Percentiles rank a stretch among this genome's conserved stretches.
Conservation (phyloP, 2,888 invertebrate genomes). For the Diplazon laetatorius region DNA sequence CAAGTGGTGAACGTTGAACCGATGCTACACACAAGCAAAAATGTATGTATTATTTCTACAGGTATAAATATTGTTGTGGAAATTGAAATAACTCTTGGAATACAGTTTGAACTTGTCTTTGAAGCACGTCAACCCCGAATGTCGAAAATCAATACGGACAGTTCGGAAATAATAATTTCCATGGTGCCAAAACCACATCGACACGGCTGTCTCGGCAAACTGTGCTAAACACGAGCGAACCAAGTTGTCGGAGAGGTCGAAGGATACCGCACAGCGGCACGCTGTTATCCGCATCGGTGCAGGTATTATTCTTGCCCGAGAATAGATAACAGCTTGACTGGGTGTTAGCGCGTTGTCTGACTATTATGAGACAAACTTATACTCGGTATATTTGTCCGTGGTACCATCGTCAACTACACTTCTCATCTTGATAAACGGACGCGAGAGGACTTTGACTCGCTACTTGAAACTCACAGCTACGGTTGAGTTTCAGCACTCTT, state of each 20-base stretch:
- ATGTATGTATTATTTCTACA: too few relatives aligned
- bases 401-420: constrained; percentile 16
- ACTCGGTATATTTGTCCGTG: background rate
- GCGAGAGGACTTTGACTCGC: constrained; percentile 7
- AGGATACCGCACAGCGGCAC: background rate
- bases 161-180: constrained; percentile 32
- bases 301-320: constrained; percentile 39
- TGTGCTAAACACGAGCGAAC: background rate
- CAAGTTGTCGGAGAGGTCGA: constrained; percentile 10
- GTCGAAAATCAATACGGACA: constrained; percentile 32
- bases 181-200: constrained; percentile 11
- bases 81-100: too few relatives aligned
- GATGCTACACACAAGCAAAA: too few relatives aligned
- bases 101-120: background rate
- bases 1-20: too few relatives aligned
- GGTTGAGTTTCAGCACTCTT: constrained; percentile 36
- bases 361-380: background rate
- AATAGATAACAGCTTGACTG: constrained; percentile 32
- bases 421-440: constrained; percentile 20
- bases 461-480: constrained; percentile 12
- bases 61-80: too few relatives aligned
- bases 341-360: constrained; percentile 16
- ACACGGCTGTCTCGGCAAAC: constrained; percentile 5
- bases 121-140: constrained; percentile 7
- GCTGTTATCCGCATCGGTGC: constrained; percentile 35